phyloP scores from a whole-genome alignment of 2,113 vertebrate species.

The Athene cunicularia region DNA sequence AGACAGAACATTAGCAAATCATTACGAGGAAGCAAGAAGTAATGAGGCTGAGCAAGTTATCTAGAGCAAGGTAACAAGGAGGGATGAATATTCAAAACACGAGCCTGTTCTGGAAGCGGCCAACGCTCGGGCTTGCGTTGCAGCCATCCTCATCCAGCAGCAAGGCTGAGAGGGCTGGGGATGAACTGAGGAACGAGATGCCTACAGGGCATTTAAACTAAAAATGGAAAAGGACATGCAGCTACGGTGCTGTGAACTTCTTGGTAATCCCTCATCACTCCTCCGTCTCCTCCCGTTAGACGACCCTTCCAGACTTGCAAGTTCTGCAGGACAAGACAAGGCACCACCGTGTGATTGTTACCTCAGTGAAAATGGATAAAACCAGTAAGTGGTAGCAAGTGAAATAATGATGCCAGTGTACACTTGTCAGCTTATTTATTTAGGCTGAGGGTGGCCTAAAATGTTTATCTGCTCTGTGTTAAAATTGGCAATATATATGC shows the following conservation, averaged over 20 bases:
- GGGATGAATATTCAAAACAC: not conserved
- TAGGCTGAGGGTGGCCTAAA: not conserved
- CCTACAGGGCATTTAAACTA: not conserved
- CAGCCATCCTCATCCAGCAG: not conserved
- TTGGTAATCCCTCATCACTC: not conserved
- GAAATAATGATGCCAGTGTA: not conserved
- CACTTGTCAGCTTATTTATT: not conserved
- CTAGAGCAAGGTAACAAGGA: not conserved
- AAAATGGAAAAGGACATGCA: not conserved
- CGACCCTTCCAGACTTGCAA: not conserved
- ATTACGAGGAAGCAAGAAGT: not conserved
- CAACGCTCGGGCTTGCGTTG: not conserved
- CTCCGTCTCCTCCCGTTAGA: not conserved
- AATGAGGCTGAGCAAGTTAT: not conserved
- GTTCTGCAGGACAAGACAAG: not conserved
- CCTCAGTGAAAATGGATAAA: rapidly evolving
- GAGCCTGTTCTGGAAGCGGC: not conserved
- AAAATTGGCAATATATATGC: not conserved
- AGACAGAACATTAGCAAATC: not conserved
- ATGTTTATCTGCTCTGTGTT: not conserved
- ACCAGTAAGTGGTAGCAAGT: not conserved
- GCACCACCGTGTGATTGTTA: not conserved
- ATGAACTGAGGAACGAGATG: not conserved
- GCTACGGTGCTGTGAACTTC: not conserved
- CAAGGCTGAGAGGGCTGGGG: not conserved